Evolutionary conservation across 2,888 invertebrate species (phyloP), one percentile per base, ranked within the genome.

Genomic region (Ophion slaviceki): DNA sequence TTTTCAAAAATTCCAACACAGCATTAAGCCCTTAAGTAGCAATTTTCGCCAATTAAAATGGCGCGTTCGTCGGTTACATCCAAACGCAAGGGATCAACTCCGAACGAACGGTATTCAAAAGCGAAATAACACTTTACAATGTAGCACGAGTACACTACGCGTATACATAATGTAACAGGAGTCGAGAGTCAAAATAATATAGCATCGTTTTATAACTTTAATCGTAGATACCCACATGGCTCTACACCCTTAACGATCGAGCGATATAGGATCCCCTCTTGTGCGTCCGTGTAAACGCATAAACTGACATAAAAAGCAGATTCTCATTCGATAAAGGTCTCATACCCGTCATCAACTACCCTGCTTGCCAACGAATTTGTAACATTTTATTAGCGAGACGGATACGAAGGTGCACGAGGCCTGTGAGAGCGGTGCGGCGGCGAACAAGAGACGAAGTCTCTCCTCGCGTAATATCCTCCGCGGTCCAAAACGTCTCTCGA

Each of bases 331-430:
- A 92, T 91, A 90, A 92, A 91, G 90, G 90, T 80, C 80, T 88
- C 85, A 86, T 67, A 78, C 68, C 70, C 76, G 84, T 87, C 92
- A 91, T 93, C 93, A 93, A 93, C 90, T 90, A 90, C 90, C 91
- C 91, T 88, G 87, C 86, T 88, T 90, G 89, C 59, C 92, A 88
- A 90, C 92, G 92, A 93, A 93, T 93, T 92, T 93, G 92, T 93
- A 92, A 92, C 90, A 92, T 93, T 93, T 93, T 93, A 93, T 93
- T 92, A 91, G 90, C 89, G 84, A 86, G 85, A 86, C 89, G 88
- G 88, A 89, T 89, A 89, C 89, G 86, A 87, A 84, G 85, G 86
- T 88, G 80, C 82, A 61, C 78, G 82, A 80, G 57, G 78, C 53
- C 76, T 70, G 59, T 64, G 59, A 79, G 68, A 78, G 72, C 24